Conservation (phyloP, 2,888 invertebrate species). For the Entomobrya multifasciata region DNA sequence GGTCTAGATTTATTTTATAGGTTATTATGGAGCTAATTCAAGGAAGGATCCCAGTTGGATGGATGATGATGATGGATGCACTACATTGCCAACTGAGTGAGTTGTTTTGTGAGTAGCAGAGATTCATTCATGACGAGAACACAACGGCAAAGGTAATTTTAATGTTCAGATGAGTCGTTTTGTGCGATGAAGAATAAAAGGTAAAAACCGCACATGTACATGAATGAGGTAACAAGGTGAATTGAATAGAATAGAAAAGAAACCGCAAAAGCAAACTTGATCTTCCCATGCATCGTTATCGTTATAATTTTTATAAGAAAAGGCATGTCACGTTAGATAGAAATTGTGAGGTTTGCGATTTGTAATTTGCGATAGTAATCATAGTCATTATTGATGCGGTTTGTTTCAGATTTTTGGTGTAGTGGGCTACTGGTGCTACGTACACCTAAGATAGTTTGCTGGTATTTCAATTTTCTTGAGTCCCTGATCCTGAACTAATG, state of each 20-base stretch:
- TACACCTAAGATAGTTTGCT: too few species aligned
- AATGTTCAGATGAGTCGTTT: not conserved
- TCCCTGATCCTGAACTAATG: too few species aligned
- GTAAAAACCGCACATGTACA: conserved; percentile 38
- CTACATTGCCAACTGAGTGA: not conserved
- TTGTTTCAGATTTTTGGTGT: too few species aligned
- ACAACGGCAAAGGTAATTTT: not conserved
- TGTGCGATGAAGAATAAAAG: conserved; percentile 9
- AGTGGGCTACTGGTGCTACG: too few species aligned
- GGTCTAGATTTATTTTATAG: too few species aligned
- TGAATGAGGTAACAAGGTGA: conserved; percentile 46
- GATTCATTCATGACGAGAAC: not conserved
- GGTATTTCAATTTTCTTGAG: too few species aligned
- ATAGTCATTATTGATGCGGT: too few species aligned
- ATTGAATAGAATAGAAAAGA: conserved; percentile 19
- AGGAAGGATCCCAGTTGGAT: conserved; percentile 63
- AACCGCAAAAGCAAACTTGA: conserved; percentile 59
- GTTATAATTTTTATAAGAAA: too few species aligned
- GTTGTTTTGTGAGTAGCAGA: not conserved
- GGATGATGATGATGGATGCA: not conserved
- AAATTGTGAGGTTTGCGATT: too few species aligned
- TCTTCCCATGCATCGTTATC: conserved; percentile 4
- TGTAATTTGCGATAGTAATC: too few species aligned
- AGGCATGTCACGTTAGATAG: too few species aligned
- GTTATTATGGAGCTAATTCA: too few species aligned